Evolutionary conservation across 2,113 vertebrate genomes (phyloP).

Genomic region (Phrynocephalus versicolor): DNA sequence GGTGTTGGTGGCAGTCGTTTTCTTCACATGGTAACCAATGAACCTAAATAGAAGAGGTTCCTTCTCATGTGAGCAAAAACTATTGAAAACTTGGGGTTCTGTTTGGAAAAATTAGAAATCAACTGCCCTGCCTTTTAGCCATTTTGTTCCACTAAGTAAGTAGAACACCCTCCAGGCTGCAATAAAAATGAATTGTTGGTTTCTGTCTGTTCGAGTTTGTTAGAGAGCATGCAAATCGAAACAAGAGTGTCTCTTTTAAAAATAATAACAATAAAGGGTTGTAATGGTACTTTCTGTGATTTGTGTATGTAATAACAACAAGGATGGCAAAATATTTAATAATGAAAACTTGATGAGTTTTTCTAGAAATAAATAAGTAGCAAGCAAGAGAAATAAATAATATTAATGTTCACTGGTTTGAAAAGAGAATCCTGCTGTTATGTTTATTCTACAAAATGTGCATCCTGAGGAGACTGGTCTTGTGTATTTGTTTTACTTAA

Average conservation of each 20-base stretch:
- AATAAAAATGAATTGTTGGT: not conserved
- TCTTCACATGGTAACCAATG: no score
- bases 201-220: not conserved
- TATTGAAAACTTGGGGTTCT: no score
- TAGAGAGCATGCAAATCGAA: not conserved
- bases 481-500: not conserved
- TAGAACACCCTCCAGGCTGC: not conserved
- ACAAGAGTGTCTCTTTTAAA: not conserved
- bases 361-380: not conserved
- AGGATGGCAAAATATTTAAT: slow-evolving; percentile 2
- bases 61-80: not conserved
- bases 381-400: not conserved
- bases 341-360: not conserved
- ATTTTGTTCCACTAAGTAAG: not conserved
- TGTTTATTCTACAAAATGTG: not conserved
- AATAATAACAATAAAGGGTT: not conserved
- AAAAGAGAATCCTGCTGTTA: not conserved
- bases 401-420: not conserved
- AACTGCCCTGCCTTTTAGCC: slow-evolving; percentile 2
- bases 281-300: not conserved
- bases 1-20: no score
- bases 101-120: no score
- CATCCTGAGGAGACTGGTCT: not conserved
- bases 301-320: not conserved
- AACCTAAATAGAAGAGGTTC: no score